Evolutionary conservation across 2,113 vertebrate genomes (phyloP), one percentile per base, ranked within the genome.

Genomic region (Indri indri): DNA sequence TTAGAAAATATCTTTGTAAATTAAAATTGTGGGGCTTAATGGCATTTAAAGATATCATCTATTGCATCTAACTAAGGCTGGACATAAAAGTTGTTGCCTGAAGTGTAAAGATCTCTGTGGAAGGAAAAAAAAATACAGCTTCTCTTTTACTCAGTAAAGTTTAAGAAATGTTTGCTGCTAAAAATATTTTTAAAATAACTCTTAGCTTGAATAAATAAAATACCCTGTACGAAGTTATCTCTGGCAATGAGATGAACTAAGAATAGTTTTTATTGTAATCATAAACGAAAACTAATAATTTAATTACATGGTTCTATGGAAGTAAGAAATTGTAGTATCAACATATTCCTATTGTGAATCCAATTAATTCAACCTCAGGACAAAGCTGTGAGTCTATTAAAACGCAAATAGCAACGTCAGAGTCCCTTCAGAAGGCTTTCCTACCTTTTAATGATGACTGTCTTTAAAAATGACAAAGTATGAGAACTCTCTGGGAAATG

Each of bases 121-220:
- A 88, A 80, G 32, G 73, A 88, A 74, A 91, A 94, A 87, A 71
- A 66, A 81, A 82, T 6, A 45, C 18, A 5, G 13, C 7, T 66
- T 90, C 11, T 77, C 25, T 94, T 70, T 86, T 79, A 74, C 20
- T 90, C 32, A 79, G 16, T 89, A n/a, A 71, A 63, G 34, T 70
- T 95, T 91, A 89, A 87, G 42, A 89, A 89, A 95, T 14, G 86
- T 83, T 89, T 45, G 5, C 34, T 81, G 79, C 37, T 63, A 95
- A 87, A 94, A 66, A 77, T n/a, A 71, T 94, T 96, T 97, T 74
- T 90, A 4, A 93, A 96, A 91, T 88, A 80, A 22, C 52, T 96
- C 80, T 90, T 92, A 91, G 70, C n/a, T 79, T 77, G 45, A 95
- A 85, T 92, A 94, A 91, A 92, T 80, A 65, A 95, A 91, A 93